These are phyloP conservation scores for Hypercompe scribonia DNA, from an alignment of 2,888 invertebrate genomes.

Conservation along the genomic window DNA sequence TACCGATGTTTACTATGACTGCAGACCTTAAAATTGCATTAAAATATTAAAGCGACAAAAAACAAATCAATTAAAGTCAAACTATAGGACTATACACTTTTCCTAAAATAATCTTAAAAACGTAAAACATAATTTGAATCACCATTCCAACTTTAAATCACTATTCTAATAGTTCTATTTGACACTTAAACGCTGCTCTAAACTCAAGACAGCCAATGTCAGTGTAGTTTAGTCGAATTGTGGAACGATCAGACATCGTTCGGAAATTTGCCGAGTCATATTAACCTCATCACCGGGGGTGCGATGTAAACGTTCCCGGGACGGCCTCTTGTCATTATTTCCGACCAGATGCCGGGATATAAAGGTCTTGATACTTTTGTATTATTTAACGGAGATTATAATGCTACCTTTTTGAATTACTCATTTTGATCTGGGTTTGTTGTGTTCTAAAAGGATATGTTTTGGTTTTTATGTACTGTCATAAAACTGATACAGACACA, in stretches of 20 bases:
- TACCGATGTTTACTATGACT: no score
- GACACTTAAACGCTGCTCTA: slow-evolving; percentile 29
- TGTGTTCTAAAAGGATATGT: slow-evolving; percentile 11
- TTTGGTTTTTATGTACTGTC: background rate
- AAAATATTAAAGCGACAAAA: background rate
- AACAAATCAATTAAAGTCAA: background rate
- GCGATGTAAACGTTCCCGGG: slow-evolving; percentile 70
- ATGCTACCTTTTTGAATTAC: slow-evolving; percentile 6
- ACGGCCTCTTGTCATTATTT: slow-evolving; percentile 73
- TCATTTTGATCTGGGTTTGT: slow-evolving; percentile 4
- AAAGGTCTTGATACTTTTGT: slow-evolving; percentile 60
- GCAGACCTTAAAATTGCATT: background rate
- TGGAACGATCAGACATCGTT: slow-evolving; percentile 36
- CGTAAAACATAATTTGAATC: background rate
- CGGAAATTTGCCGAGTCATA: slow-evolving; percentile 79
- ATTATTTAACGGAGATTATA: slow-evolving; percentile 17
- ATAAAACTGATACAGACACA: background rate
- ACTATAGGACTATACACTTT: background rate
- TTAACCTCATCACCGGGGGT: slow-evolving; percentile 77
- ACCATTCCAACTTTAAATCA: background rate
- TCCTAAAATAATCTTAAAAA: background rate
- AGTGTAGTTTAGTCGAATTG: slow-evolving; percentile 29
- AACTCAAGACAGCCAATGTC: slow-evolving; percentile 19
- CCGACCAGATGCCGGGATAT: slow-evolving; percentile 36
- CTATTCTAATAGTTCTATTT: slow-evolving; percentile 19